These are phyloP conservation scores for Cetonia aurata DNA, from an alignment of 2,888 invertebrate genomes.

Conservation along the genomic window DNA sequence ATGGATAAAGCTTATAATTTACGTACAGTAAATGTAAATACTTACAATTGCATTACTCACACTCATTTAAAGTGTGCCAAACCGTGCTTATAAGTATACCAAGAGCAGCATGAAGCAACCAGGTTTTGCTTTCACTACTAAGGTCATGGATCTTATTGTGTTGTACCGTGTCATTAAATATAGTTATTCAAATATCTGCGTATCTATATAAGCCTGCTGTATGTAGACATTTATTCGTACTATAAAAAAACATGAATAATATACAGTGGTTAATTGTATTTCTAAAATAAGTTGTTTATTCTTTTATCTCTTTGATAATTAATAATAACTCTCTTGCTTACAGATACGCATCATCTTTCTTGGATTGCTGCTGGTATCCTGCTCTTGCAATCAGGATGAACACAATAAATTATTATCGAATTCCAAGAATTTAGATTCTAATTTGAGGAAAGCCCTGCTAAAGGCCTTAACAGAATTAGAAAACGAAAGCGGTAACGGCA, in stretches of 20 bases:
- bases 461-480: conserved; percentile 84
- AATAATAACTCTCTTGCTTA: conserved; percentile 13
- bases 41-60: background rate
- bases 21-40: background rate
- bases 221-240: background rate
- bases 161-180: conserved; percentile 20
- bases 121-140: conserved; percentile 34
- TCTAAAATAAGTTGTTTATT: background rate
- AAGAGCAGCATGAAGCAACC: conserved; percentile 17
- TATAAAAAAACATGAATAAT: background rate
- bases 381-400: conserved; percentile 59
- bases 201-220: background rate
- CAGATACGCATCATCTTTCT: conserved; percentile 41
- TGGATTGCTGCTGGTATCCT: background rate
- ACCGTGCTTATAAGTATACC: conserved; percentile 33
- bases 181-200: background rate
- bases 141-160: conserved; percentile 35
- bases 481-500: conserved; percentile 67
- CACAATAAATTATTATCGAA: conserved; percentile 66
- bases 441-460: conserved; percentile 80
- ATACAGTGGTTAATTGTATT: background rate
- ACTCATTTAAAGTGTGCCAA: conserved; percentile 17
- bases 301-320: background rate
- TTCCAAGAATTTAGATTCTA: conserved; percentile 78
- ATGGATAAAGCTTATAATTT: background rate